Evolutionary conservation across 1,140 invertebrate species (phyloP).

Genomic region (Caenorhabditis brenneri): DNA sequence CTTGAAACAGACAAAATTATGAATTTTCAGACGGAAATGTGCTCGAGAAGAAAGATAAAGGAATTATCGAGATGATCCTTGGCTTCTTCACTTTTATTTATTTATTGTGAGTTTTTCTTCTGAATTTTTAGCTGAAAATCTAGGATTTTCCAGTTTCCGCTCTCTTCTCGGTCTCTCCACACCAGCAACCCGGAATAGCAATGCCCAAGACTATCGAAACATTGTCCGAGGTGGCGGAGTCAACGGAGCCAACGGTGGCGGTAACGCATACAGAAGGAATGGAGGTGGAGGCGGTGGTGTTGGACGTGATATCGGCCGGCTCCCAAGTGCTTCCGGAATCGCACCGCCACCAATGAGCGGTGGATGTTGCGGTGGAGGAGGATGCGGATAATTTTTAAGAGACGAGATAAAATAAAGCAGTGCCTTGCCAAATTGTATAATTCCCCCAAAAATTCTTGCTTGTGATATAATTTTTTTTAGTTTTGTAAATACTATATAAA

Average conservation of each 20-base stretch:
- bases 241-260: not conserved
- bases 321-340: conserved; percentile 8
- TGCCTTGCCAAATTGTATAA: too few species aligned
- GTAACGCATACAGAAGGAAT: conserved; percentile 19
- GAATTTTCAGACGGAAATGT: conserved; percentile 15
- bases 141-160: conserved; percentile 42
- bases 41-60: conserved; percentile 6
- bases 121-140: too few species aligned
- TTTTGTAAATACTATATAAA: not conserved
- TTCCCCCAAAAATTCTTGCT: too few species aligned
- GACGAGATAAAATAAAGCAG: too few species aligned
- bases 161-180: conserved; percentile 17
- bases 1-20: not conserved
- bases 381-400: conserved; percentile 15
- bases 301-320: not conserved
- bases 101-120: conserved; percentile 28
- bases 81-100: conserved; percentile 18
- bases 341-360: conserved; percentile 45
- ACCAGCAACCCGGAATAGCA: not conserved
- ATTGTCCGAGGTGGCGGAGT: conserved; percentile 27
- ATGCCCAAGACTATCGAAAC: conserved; percentile 3
- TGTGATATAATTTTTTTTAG: too few species aligned
- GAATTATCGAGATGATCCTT: not conserved
- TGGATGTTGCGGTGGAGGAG: conserved; percentile 43
- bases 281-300: not conserved